Evolutionary conservation across 2,797 vertebrate genomes (phyloP).

Genomic region (Pantherophis vulpinus): DNA sequence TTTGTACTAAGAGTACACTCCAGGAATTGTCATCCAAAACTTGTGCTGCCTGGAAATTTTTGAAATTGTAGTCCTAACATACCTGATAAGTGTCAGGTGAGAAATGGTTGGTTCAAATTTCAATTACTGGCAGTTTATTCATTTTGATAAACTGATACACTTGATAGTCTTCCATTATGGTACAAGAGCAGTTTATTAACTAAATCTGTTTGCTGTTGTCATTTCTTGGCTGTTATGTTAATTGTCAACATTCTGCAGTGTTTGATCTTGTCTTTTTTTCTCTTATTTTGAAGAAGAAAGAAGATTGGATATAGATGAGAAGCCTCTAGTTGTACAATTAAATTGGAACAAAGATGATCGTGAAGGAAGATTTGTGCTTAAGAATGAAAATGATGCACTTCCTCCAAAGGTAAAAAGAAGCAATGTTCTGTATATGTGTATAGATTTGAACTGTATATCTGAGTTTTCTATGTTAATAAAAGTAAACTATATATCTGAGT

Average conservation of each 20-base stretch:
- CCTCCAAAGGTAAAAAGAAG: constrained; percentile 81
- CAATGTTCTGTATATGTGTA: background rate
- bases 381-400: constrained; percentile 95
- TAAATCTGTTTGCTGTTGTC: background rate
- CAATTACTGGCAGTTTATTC: background rate
- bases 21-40: background rate
- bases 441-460: background rate
- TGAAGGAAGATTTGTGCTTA: constrained; percentile 95
- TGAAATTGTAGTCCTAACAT: background rate
- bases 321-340: constrained; percentile 94
- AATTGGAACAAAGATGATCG: constrained; percentile 99
- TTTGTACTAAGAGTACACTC: background rate
- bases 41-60: background rate
- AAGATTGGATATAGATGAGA: constrained; percentile 96
- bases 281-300: constrained; percentile 90
- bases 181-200: background rate
- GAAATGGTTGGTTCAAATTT: background rate
- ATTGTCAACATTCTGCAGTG: background rate
- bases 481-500: background rate
- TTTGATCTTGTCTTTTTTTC: constrained; percentile 14
- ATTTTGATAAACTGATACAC: background rate
- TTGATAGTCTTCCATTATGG: background rate
- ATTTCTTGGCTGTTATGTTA: background rate
- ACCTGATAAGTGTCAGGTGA: background rate
- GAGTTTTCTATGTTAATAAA: background rate